Conservation (phyloP, 2,113 vertebrate genomes). For the Camelus bactrianus region DNA sequence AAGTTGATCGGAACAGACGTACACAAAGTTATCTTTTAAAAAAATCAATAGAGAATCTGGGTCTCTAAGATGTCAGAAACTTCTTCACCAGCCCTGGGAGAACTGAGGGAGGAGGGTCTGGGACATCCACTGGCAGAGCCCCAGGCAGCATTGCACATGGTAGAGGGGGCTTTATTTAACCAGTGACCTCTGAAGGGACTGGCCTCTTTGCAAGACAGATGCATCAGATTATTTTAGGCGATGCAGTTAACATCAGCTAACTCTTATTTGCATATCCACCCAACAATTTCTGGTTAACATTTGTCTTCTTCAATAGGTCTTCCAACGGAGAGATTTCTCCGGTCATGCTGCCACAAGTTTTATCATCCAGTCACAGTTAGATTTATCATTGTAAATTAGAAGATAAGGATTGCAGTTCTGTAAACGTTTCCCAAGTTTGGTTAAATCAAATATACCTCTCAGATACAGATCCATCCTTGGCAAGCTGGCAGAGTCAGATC, state of each 20-base stretch:
- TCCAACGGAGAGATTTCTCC: background rate
- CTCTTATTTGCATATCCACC: background rate
- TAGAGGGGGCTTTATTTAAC: background rate
- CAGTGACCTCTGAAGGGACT: background rate
- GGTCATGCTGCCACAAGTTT: background rate
- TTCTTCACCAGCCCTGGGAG: background rate
- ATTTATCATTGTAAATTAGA: conserved; percentile 6
- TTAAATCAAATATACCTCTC: background rate
- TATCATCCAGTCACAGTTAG: background rate
- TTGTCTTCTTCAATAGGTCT: background rate
- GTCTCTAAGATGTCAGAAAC: background rate
- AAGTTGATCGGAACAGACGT: conserved; percentile 2
- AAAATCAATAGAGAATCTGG: background rate
- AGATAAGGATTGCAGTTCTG: background rate
- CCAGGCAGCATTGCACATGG: background rate
- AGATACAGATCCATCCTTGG: background rate
- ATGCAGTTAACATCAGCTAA: background rate
- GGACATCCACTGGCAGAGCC: fast-evolving
- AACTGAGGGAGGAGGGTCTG: background rate
- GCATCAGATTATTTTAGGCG: background rate
- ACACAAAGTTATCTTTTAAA: background rate
- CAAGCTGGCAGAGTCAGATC: background rate
- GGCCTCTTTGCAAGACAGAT: background rate
- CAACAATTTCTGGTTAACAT: conserved; percentile 2
- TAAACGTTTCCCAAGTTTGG: background rate